A percentile compares a stretch with the other conserved stretches of the same genome.
Evolutionary conservation across 2,113 vertebrate genomes (phyloP).

Genomic region (Pipra filicauda): DNA sequence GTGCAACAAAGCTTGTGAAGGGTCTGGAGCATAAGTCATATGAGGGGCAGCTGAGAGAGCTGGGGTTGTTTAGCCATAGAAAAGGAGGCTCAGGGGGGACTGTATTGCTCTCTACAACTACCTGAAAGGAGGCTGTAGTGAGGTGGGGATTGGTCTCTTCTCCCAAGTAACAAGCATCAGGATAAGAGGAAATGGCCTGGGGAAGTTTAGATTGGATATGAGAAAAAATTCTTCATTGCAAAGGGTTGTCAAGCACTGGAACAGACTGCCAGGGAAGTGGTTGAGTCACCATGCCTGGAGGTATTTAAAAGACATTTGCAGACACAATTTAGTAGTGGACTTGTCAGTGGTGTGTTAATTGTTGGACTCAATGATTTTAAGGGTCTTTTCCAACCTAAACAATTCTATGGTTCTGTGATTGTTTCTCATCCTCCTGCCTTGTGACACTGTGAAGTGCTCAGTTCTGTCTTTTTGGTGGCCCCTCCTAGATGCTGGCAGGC

Average conservation of each 20-base stretch:
- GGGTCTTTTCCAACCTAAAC: not conserved
- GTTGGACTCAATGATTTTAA: not conserved
- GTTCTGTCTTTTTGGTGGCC: not conserved
- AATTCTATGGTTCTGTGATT: not conserved
- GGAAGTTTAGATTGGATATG: not conserved
- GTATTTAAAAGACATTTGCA: fast-evolving
- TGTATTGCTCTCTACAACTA: not conserved
- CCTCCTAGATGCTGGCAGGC: not conserved
- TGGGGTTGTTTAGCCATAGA: not conserved
- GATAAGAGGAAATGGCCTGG: not conserved
- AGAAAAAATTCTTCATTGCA: not conserved
- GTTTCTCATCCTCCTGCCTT: not conserved
- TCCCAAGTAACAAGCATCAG: not conserved
- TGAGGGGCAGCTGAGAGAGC: not conserved
- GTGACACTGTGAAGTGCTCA: not conserved
- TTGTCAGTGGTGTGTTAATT: not conserved
- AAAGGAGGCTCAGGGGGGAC: not conserved
- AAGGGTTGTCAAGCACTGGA: not conserved
- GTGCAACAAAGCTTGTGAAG: fast-evolving
- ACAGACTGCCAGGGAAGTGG: not conserved
- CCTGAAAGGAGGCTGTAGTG: not conserved
- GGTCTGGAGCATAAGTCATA: not conserved
- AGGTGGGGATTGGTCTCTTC: not conserved
- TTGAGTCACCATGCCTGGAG: not conserved
- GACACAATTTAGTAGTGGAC: not conserved